These are phyloP conservation scores for Hydriomena furcata DNA, from an alignment of 2,888 invertebrate species.

Conservation along the genomic window DNA sequence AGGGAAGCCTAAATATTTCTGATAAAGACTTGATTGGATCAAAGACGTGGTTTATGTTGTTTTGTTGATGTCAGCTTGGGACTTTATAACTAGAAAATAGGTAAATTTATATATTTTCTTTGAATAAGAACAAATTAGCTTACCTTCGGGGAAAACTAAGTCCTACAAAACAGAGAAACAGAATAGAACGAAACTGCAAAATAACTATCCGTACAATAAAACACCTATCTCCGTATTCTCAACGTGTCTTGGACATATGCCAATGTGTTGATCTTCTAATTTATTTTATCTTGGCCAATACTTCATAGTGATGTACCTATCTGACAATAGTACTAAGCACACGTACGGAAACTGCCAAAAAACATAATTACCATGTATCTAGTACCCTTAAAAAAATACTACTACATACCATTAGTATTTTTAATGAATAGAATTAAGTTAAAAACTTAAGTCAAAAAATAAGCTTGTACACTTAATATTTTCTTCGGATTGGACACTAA, in stretches of 20 bases:
- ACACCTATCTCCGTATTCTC: constrained; percentile 21
- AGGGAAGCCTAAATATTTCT: constrained; percentile 9
- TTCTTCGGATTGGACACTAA: neutral
- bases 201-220: constrained; percentile 16
- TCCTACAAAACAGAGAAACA: too few species aligned
- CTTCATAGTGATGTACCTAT: constrained; percentile 16
- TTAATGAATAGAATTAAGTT: too few species aligned
- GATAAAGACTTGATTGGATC: constrained; percentile 10
- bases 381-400: too few species aligned
- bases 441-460: too few species aligned
- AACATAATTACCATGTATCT: too few species aligned
- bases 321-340: neutral
- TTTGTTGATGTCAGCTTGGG: neutral
- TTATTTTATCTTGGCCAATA: constrained; percentile 42
- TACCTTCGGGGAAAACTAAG: too few species aligned
- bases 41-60: constrained; percentile 6
- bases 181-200: constrained; percentile 22
- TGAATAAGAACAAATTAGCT: constrained; percentile 1
- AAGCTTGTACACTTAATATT: too few species aligned
- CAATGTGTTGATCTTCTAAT: constrained; percentile 51
- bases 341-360: neutral
- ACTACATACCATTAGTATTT: too few species aligned
- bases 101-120: neutral
- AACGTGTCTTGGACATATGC: constrained; percentile 62
- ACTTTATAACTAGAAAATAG: constrained; percentile 1